phyloP scores from a whole-genome alignment of 2,113 vertebrate genomes.

The Phodopus roborovskii region DNA sequence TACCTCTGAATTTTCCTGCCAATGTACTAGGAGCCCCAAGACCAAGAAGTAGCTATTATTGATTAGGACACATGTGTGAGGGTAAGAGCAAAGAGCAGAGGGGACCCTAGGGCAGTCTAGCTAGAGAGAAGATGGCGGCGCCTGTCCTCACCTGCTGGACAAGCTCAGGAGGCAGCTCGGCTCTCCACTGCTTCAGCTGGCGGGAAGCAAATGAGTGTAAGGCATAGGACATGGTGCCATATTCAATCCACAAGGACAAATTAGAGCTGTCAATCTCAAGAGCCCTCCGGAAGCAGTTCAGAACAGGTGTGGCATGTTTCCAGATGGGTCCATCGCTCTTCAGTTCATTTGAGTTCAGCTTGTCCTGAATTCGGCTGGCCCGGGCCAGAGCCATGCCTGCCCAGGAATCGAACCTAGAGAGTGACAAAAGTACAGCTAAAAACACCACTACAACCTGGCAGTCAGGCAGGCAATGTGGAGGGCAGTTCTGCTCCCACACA shows the following conservation, averaged over 20 bases:
- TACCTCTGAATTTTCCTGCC: neutral
- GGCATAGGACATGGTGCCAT: slow-evolving; percentile 93
- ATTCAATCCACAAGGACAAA: slow-evolving; percentile 98
- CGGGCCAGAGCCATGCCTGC: slow-evolving; percentile 98
- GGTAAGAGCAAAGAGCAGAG: neutral
- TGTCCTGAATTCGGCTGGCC: slow-evolving; percentile 98
- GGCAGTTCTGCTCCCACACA: neutral
- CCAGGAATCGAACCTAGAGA: slow-evolving; percentile 97
- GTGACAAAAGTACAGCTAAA: neutral
- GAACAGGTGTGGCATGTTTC: slow-evolving; percentile 94
- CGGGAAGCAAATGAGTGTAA: slow-evolving; percentile 96
- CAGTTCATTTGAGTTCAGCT: slow-evolving; percentile 97
- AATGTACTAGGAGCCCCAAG: neutral
- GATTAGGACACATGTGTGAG: neutral
- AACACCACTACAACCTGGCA: neutral
- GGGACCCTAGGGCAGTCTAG: neutral
- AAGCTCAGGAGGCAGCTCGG: slow-evolving; percentile 92
- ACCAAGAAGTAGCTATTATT: neutral
- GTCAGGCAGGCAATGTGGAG: too few relatives aligned
- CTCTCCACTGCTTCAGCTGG: slow-evolving; percentile 96
- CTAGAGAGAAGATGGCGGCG: neutral
- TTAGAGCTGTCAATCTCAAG: slow-evolving; percentile 96
- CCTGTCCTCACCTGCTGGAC: slow-evolving; percentile 92
- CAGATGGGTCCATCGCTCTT: slow-evolving; percentile 97
- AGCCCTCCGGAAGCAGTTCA: slow-evolving; percentile 96